Percentiles rank a stretch among this genome's conserved stretches.
These are phyloP conservation scores for Amblyopsis rosae DNA, from an alignment of 2,113 vertebrate genomes.

Conservation along the genomic window DNA sequence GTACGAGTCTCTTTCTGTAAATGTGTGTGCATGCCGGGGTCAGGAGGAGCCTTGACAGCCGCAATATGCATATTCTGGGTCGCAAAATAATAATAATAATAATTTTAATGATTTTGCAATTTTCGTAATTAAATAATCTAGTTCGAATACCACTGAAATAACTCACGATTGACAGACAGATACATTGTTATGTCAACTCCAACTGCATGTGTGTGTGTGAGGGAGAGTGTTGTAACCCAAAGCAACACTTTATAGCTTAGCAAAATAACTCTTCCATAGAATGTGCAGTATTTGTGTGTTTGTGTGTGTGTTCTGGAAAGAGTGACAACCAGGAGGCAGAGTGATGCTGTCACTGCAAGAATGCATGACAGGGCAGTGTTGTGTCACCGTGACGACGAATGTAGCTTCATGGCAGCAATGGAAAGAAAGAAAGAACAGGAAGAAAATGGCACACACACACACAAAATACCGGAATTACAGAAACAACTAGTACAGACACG, in stretches of 20 bases:
- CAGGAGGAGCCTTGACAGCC: too few relatives aligned
- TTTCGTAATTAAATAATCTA: not conserved
- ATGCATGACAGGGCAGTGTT: constrained; percentile 62
- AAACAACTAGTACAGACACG: constrained; percentile 20
- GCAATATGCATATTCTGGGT: too few relatives aligned
- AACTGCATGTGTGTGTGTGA: constrained; percentile 3
- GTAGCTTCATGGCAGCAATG: constrained; percentile 59
- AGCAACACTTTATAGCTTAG: constrained; percentile 10
- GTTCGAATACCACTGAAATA: too few relatives aligned
- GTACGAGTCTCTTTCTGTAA: too few relatives aligned
- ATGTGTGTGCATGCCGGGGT: too few relatives aligned
- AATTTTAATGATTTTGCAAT: not conserved
- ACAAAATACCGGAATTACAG: not conserved
- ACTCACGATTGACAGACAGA: constrained; percentile 10
- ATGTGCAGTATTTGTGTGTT: constrained; percentile 6
- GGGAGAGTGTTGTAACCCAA: constrained; percentile 20
- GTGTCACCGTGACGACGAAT: constrained; percentile 61
- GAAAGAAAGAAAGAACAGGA: constrained; percentile 29
- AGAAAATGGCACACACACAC: constrained; percentile 26
- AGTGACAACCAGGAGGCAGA: constrained; percentile 48
- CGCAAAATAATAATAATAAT: too few relatives aligned
- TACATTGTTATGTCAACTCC: constrained; percentile 12
- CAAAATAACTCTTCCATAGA: constrained; percentile 30
- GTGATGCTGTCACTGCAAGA: constrained; percentile 63
- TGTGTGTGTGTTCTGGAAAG: constrained; percentile 24